Base-by-base conservation (phyloP, 2,113 vertebrate species). In the Clupea harengus region DNA sequence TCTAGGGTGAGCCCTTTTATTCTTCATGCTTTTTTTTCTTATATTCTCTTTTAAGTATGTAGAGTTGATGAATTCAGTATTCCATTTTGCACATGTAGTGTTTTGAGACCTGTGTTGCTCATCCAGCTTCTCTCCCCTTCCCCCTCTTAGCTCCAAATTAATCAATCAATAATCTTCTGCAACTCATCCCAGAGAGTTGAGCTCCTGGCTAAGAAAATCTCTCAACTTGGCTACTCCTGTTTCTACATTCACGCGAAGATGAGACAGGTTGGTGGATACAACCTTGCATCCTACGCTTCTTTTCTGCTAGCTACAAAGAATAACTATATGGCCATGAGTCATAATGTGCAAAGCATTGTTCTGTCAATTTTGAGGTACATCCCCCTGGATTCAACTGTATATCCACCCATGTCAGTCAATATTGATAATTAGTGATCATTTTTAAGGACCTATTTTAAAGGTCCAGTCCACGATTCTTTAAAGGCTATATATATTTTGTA, bases 181-280 rank as follows among this genome's bases (percentile, higher is more conserved):
- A 99, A 99, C 95, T 99, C 98, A 81, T 99, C 98, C 93, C 98
- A 99, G 93, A 95, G 98, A 91, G 98, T 99, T 87, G 98, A 99
- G 94, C 96, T 99, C 83, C 95, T 99, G 91, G 98, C 98, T 92
- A 99, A 99, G 97, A 99, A 99, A 95, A 99, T 99, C 89, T 99
- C 98, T 89, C 98, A 99, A 92, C 95, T 99, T 93, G 98, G 98
- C 86, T 99, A 99, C 94, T 99, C 98, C 87, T 99, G 98, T 95
- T 99, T 99, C 95, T 99, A 99, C 94, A 99, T 99, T 93, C 98
- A 99, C 90, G 98, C 98, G 94, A 99, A 99, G 95, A 99, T 99
- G 98, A 96, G 98, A 96, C 98, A 99, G 98, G 98, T 99, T 57
- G 28, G 64, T 32, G 50, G 25, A 25, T 81, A 11, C 10, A 1